Percentiles rank a stretch among this genome's conserved stretches.
These are phyloP conservation scores for Geotrypetes seraphini DNA, from an alignment of 2,797 vertebrate species.

Conservation along the genomic window DNA sequence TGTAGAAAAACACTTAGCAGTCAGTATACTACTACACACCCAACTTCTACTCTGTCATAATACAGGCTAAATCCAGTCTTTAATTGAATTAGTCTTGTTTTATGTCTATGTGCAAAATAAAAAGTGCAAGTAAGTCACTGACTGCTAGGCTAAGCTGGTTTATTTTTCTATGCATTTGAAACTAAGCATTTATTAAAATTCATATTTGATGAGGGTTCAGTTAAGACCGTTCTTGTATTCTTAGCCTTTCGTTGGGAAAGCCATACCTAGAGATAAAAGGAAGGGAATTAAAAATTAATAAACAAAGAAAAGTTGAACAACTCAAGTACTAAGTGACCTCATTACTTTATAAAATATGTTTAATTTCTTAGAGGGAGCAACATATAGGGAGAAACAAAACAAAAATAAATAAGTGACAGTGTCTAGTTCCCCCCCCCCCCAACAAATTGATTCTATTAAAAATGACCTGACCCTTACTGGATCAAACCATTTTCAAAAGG, in stretches of 20 bases:
- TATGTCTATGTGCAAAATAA: slow-evolving; percentile 62
- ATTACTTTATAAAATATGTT: too few species aligned
- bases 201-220: slow-evolving; percentile 75
- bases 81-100: slow-evolving; percentile 55
- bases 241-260: slow-evolving; percentile 99
- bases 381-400: too few species aligned
- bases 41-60: slow-evolving; percentile 46
- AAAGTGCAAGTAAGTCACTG: slow-evolving; percentile 77
- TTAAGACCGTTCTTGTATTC: slow-evolving; percentile 81
- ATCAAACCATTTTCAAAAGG: too few species aligned
- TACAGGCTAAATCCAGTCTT: slow-evolving; percentile 56
- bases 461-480: too few species aligned
- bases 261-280: slow-evolving; percentile 98
- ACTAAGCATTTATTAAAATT: slow-evolving; percentile 78
- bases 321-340: slow-evolving; percentile 36
- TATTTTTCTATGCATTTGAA: slow-evolving; percentile 65
- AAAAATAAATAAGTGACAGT: too few species aligned
- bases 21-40: slow-evolving; percentile 71
- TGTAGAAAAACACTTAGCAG: slow-evolving; percentile 71
- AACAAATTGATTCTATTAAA: too few species aligned
- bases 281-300: slow-evolving; percentile 82
- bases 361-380: too few species aligned
- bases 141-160: slow-evolving; percentile 70
- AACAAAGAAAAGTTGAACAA: slow-evolving; percentile 56
- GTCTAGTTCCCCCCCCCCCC: too few species aligned